Conservation (phyloP, 2,113 vertebrate species). For the Syngnathus floridae region DNA sequence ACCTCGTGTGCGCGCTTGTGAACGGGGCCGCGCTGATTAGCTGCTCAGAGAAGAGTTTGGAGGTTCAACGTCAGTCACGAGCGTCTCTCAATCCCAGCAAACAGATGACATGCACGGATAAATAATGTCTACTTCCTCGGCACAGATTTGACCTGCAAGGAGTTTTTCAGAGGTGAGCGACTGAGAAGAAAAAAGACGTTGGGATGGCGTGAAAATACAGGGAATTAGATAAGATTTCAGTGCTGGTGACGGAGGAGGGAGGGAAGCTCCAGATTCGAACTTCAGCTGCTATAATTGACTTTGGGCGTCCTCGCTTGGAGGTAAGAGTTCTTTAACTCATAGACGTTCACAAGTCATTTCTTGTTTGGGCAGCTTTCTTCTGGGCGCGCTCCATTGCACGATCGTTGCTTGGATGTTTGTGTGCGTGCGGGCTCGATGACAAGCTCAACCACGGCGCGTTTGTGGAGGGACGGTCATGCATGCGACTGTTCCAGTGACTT, state of each 20-base stretch:
- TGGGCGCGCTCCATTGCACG: constrained; percentile 9
- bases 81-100: constrained; percentile 23
- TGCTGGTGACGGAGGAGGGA: constrained; percentile 15
- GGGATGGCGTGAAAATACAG: constrained; percentile 40
- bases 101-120: constrained; percentile 23
- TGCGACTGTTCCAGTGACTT: neutral
- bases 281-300: constrained; percentile 18
- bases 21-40: constrained; percentile 69
- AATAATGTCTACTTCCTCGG: constrained; percentile 5
- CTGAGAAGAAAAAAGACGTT: constrained; percentile 19
- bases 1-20: constrained; percentile 48
- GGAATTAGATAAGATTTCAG: constrained; percentile 50
- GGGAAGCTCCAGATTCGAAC: constrained; percentile 5
- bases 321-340: constrained; percentile 36
- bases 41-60: constrained; percentile 48
- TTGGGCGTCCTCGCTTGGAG: constrained; percentile 42
- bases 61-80: constrained; percentile 12
- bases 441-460: neutral
- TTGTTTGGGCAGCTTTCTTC: constrained; percentile 3
- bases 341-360: constrained; percentile 15
- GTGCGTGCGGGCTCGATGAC: neutral
- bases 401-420: constrained; percentile 7
- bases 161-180: constrained; percentile 23
- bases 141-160: constrained; percentile 19
- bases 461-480: neutral